Conservation (phyloP, 2,113 vertebrate species). For the Pituophis catenifer region DNA sequence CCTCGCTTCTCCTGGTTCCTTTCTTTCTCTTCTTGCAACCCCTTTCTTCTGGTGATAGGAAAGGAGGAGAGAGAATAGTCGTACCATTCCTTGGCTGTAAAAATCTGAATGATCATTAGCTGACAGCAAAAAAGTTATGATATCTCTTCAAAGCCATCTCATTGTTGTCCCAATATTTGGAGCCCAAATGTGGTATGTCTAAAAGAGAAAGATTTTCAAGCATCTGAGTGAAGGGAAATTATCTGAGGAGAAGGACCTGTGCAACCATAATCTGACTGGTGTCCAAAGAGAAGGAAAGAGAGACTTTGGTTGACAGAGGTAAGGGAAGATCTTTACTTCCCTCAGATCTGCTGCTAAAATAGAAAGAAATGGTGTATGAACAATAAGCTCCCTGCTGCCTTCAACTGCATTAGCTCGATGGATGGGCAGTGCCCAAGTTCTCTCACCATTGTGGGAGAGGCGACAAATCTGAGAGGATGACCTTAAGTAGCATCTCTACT, state of each 20-base stretch:
- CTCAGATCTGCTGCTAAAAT: background rate
- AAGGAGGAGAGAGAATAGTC: background rate
- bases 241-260: background rate
- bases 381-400: background rate
- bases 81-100: background rate
- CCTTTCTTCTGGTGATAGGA: background rate
- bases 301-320: background rate
- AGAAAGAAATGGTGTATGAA: background rate
- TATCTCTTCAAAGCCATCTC: background rate
- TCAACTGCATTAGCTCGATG: background rate
- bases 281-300: background rate
- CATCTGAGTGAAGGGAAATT: background rate
- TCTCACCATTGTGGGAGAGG: background rate
- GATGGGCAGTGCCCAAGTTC: background rate
- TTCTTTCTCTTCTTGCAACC: background rate
- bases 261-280: background rate
- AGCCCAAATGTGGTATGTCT: background rate
- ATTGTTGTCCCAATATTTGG: background rate
- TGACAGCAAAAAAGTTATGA: background rate
- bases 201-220: background rate
- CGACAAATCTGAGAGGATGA: background rate
- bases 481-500: background rate
- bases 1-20: background rate
- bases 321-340: background rate
- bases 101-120: background rate